Conservation (phyloP, 1,140 invertebrate genomes). For the Radopholus similis region DNA sequence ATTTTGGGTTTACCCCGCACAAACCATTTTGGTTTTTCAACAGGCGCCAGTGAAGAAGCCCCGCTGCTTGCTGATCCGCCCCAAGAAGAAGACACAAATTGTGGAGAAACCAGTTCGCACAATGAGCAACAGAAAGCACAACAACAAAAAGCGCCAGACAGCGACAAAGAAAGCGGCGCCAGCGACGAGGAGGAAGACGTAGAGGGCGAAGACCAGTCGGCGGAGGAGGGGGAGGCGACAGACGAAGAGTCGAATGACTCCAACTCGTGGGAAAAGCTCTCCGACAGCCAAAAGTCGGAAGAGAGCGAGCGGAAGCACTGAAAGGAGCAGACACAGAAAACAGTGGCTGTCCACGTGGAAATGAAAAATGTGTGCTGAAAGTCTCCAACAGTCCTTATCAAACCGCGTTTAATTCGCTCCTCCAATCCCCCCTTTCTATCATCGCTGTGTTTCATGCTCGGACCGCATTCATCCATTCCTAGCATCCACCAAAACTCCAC, state of each 20-base stretch:
- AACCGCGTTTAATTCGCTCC: too few species aligned
- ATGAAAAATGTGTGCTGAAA: too few species aligned
- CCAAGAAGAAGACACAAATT: not conserved
- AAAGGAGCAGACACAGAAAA: too few species aligned
- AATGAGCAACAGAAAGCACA: constrained; percentile 4
- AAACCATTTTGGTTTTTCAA: too few species aligned
- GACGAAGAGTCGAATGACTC: constrained; percentile 13
- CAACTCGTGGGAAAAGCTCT: constrained; percentile 15
- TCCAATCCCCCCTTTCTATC: too few species aligned
- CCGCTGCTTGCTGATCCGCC: not conserved
- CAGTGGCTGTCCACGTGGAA: too few species aligned
- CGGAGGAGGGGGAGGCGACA: not conserved
- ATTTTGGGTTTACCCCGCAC: too few species aligned
- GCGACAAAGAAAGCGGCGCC: constrained; percentile 3
- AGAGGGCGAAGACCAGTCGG: constrained; percentile 5
- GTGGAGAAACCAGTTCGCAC: not conserved
- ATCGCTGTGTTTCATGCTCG: too few species aligned
- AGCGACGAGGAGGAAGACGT: not conserved
- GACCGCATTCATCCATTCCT: too few species aligned
- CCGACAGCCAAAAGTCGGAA: constrained; percentile 13
- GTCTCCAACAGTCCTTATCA: too few species aligned
- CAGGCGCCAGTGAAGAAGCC: too few species aligned
- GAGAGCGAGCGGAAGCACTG: not conserved
- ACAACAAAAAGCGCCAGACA: constrained; percentile 5
- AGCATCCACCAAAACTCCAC: too few species aligned